A percentile compares a stretch with the other conserved stretches of the same genome.
These are phyloP conservation scores for Zosterops japonicus DNA, from an alignment of 2,113 vertebrate genomes.

Conservation along the genomic window DNA sequence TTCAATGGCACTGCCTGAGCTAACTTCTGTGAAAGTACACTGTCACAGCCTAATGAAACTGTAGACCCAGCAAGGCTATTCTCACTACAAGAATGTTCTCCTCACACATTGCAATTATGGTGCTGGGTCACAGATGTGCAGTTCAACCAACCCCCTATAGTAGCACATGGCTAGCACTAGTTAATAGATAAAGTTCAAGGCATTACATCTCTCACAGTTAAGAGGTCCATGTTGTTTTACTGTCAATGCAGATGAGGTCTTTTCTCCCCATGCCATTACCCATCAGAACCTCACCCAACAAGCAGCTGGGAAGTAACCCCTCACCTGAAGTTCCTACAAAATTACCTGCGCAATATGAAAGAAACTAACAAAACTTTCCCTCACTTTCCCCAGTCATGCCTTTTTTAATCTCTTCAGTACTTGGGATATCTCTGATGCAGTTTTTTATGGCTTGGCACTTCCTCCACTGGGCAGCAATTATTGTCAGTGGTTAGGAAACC, in stretches of 20 bases:
- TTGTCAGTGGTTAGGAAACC: neutral
- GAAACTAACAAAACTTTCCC: neutral
- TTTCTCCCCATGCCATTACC: neutral
- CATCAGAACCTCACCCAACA: neutral
- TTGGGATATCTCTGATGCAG: neutral
- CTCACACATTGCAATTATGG: neutral
- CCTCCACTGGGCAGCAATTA: neutral
- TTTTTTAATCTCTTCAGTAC: neutral
- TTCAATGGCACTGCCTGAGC: neutral
- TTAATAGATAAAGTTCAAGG: neutral
- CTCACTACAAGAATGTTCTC: neutral
- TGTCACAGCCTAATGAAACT: neutral
- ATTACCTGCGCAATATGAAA: neutral
- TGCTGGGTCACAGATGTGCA: neutral
- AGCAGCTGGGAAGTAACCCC: neutral
- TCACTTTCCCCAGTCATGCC: neutral
- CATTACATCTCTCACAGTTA: neutral
- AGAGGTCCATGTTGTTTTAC: neutral
- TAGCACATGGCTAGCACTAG: neutral
- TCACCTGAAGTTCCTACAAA: neutral
- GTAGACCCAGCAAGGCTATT: neutral
- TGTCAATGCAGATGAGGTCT: neutral
- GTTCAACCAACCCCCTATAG: neutral
- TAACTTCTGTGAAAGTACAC: neutral
- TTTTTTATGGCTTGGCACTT: neutral